Base-by-base conservation (phyloP, 2,888 invertebrate species). In the Ochropacha duplaris region DNA sequence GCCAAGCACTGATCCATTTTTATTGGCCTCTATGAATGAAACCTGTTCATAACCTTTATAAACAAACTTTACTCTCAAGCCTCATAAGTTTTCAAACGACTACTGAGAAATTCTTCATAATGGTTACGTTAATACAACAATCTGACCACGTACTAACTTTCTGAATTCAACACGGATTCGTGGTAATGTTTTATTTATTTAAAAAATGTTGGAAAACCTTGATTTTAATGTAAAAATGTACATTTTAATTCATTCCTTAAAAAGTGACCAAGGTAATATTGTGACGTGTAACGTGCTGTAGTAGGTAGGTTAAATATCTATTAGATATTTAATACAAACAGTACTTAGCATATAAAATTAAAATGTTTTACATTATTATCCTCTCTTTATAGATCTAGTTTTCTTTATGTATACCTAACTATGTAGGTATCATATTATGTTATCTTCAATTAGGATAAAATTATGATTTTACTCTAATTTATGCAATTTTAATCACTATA, bases 21-120 rank as follows among this genome's bases (percentile, higher is more conserved):
- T 62, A 68, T 60, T 57, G 60, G 56, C 36, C 54, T 62, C 64
- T 66, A 68, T 74, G 74, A 74, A 74, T 74, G 71, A 70, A 74
- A 67, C 64, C 62, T 57, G 65, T 71, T 71, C 59, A 61, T 49
- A 54, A 63, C 61, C 59, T 63, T 12, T 67, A 22, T 52, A 71
- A 67, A 71, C 67, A 65, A 58, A 60, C 60, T 34, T 56, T 61
- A 66, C 31, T 11, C 60, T 61, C 49, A 36, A 57, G 54, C 57
- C 49, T 61, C 54, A 62, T 31, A 31, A 12, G 63, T 62, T 69
- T 66, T 65, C 19, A 62, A 69, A 65, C 61, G n/a, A 50, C 36
- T 74, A 68, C 71, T 55, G 16, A 58, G 73, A 72, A 74, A 54
- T 50, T 56, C 52, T 52, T 52, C 19, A 31, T 52, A 52, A 34